A percentile compares a stretch with the other conserved stretches of the same genome.
Conservation (phyloP, 2,888 invertebrate genomes). For the Zootermopsis nevadensis region DNA sequence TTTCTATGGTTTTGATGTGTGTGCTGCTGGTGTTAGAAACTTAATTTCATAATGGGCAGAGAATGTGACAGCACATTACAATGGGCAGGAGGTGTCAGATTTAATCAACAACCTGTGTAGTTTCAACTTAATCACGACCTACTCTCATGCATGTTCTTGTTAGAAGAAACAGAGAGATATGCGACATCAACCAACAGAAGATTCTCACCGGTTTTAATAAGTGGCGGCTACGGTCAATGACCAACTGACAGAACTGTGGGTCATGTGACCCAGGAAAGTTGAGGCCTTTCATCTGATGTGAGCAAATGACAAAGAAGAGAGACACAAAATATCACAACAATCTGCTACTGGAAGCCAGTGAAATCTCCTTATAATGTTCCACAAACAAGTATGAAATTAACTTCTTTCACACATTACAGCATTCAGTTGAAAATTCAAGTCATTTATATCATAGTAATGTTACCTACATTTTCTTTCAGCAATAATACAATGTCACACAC, state of each 20-base stretch:
- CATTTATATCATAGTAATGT: too few relatives aligned
- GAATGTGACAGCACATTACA: too few relatives aligned
- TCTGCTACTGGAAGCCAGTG: background rate
- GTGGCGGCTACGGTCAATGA: constrained; percentile 96
- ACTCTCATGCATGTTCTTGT: background rate
- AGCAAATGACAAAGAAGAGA: constrained; percentile 38
- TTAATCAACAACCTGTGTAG: background rate
- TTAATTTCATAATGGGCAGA: too few relatives aligned
- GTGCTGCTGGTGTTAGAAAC: too few relatives aligned
- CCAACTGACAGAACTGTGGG: constrained; percentile 94
- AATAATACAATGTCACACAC: too few relatives aligned
- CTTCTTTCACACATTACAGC: too few relatives aligned
- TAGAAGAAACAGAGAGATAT: constrained; percentile 20
- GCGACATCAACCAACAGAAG: constrained; percentile 5
- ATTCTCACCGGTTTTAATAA: constrained; percentile 93
- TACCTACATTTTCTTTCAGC: too few relatives aligned
- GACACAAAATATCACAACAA: constrained; percentile 44
- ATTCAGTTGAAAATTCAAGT: too few relatives aligned
- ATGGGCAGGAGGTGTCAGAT: background rate
- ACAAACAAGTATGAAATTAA: too few relatives aligned
- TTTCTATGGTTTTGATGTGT: too few relatives aligned
- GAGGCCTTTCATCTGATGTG: constrained; percentile 89
- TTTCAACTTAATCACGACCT: background rate
- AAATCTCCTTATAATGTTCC: background rate
- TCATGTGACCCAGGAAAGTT: constrained; percentile 97